Evolutionary conservation across 2,797 vertebrate genomes (phyloP), one percentile per base, ranked within the genome.

Genomic region (Sandelia bainsii): DNA sequence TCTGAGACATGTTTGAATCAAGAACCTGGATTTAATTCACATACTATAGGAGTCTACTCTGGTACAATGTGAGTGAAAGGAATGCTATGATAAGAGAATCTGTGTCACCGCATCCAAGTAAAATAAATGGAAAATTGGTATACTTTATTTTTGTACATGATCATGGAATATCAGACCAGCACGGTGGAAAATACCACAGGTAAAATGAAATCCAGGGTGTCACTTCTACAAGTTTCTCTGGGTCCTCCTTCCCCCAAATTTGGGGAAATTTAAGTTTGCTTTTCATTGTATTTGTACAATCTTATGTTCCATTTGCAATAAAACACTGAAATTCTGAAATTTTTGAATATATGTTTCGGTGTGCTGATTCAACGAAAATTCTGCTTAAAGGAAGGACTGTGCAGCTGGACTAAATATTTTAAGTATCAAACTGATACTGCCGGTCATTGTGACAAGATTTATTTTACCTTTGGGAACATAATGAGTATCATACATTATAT

Each of bases 271-370:
- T 57, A 54, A 82, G 74, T 90, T 91, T 83, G 86, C 69, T 66
- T 90, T 92, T 87, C 70, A 73, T 81, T 77, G 62, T 89, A 76
- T 84, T 91, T 89, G 54, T 53, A 80, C 60, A 86, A 84, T 87
- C 84, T 90, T 86, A 61, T 74, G 64, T 93, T 92, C 89, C 85
- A 71, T 32, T 46, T 86, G 87, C 85, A 91, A 89, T 88, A 87
- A 93, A 93, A 89, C 84, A 91, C 80, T 66, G 78, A 86, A 88
- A 90, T 88, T 89, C 82, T 82, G 32, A 82, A 90, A 85, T 90
- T 89, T 70, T 75, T 82, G 66, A 82, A 79, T 62, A 75, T 76
- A 46, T 64, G n/a, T 64, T 64, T 64, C 51, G 81, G 82, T 82
- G 80, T 83, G 72, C 82, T 57, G 77, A 60, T 58, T 80, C 34